phyloP scores from a whole-genome alignment of 2,797 vertebrate species.

The Ficedula albicollis region DNA sequence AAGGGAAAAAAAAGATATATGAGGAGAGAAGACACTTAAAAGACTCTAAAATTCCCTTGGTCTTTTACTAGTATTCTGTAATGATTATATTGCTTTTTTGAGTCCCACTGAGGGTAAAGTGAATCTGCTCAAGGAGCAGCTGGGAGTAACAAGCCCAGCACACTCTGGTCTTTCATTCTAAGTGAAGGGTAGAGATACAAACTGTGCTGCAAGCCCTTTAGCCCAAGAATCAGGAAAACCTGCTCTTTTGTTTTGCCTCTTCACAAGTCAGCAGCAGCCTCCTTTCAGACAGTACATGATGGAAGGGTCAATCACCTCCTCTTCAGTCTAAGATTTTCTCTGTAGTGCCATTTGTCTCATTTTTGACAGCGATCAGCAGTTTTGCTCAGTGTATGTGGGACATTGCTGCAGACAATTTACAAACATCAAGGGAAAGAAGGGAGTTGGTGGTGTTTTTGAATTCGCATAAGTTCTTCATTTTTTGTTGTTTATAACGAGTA shows the following conservation, averaged over 20 bases:
- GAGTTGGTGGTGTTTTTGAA: not conserved
- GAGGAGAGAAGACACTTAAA: not conserved
- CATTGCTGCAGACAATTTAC: conserved; percentile 39
- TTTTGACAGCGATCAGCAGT: not conserved
- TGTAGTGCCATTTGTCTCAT: not conserved
- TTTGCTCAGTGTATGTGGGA: not conserved
- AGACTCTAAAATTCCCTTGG: accelerated
- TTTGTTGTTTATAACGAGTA: not conserved
- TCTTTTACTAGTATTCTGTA: not conserved
- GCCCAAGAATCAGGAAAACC: not conserved
- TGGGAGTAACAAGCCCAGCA: not conserved
- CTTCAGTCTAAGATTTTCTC: not conserved
- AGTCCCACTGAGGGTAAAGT: not conserved
- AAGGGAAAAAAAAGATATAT: not conserved
- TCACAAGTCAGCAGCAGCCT: not conserved
- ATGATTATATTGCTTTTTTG: not conserved
- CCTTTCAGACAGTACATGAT: not conserved
- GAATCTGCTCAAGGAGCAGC: not conserved
- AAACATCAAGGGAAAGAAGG: conserved; percentile 17
- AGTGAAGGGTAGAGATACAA: not conserved
- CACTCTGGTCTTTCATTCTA: not conserved
- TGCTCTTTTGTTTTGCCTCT: not conserved
- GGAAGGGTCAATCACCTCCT: not conserved
- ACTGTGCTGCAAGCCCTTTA: not conserved
- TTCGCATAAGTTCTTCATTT: not conserved